Percentiles rank a stretch among this genome's conserved stretches.
These are phyloP conservation scores for Nothocercus julius DNA, from an alignment of 2,113 vertebrate genomes.

Conservation along the genomic window DNA sequence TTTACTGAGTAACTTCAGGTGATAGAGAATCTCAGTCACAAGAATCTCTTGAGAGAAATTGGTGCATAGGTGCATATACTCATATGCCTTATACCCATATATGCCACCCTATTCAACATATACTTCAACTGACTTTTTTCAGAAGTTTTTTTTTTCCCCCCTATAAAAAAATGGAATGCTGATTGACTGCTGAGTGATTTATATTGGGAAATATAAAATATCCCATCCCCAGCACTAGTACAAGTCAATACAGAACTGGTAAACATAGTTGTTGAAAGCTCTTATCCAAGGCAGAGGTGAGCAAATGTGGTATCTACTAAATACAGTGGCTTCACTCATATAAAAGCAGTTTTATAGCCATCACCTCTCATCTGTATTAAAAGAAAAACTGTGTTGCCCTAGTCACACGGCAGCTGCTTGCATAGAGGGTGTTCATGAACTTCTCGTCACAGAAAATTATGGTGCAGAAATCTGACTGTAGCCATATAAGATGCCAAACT, in stretches of 20 bases:
- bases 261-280: background rate
- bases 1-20: background rate
- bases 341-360: background rate
- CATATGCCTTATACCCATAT: background rate
- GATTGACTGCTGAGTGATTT: background rate
- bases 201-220: background rate
- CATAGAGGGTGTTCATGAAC: background rate
- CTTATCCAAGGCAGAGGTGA: background rate
- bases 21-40: background rate
- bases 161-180: background rate
- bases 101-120: background rate
- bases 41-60: background rate
- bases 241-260: background rate
- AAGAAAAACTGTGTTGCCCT: background rate
- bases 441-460: background rate
- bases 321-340: background rate
- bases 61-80: background rate
- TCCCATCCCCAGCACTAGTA: background rate
- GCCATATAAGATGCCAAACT: background rate
- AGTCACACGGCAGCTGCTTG: background rate
- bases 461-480: background rate
- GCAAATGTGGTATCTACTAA: background rate
- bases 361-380: background rate
- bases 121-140: background rate
- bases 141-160: background rate